Evolutionary conservation across 2,797 vertebrate genomes (phyloP), one percentile per base, ranked within the genome.

Genomic region (Syngnathus acus): DNA sequence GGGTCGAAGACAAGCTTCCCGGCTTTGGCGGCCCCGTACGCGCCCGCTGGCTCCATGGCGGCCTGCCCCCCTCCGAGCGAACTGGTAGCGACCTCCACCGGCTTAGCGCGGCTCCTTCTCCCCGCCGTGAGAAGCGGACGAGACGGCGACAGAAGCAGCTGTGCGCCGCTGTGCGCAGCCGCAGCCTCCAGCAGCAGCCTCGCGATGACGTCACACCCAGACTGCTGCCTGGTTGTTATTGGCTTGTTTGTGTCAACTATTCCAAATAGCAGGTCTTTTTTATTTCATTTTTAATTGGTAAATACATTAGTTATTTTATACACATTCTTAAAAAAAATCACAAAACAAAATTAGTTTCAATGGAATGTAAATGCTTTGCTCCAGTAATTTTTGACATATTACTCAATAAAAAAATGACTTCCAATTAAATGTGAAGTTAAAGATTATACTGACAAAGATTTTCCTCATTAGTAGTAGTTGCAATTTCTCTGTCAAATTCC

Each of bases 11-110:
- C 73, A 77, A 85, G 62, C 50, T 86, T 86, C 48, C 95, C 95
- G 58, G 94, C 93, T 81, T 93, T 89, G 26, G 92, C 93, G 70
- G 94, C 94, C 81, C 95, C 95, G 65, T 93, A 98, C 68, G 93
- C 93, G 71, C 88, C 91, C 73, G 91, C 90, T 73, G 91, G 14
- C 74, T 88, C 77, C 89, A 90, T 89, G 73, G 48, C 81, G 69
- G 73, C 69, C 76, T 67, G 73, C 53, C 48, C 48, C 7, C 9
- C 10, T 54, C 6, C 23, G 53, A 55, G 21, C 51, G 51, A 54
- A 26, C 10, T 9, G 6, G 26, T 32, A 32, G 21, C 23, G 54
- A 55, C 23, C 54, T 57, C 54, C 54, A 40, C 60, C 19, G 40
- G 60, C 40, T 23, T 11, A 67, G 68, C 59, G 68, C 43, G 65